Evolutionary conservation across 1,140 invertebrate species (phyloP).

Genomic region (Brachionus manjavacas): DNA sequence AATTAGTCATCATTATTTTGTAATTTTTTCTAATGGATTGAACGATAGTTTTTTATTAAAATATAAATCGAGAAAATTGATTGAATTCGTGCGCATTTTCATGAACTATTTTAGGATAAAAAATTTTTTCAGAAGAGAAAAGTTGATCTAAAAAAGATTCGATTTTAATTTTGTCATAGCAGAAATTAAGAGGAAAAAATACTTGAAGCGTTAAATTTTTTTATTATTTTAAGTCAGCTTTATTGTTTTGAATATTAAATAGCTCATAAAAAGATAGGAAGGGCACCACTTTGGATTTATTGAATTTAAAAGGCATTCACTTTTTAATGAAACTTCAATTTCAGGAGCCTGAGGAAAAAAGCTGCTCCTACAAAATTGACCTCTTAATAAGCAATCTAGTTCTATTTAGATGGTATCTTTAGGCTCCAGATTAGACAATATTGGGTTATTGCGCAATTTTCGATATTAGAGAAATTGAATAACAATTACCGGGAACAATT

Average conservation of each 20-base stretch:
- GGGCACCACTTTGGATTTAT: not conserved
- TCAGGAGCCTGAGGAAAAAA: not conserved
- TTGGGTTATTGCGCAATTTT: not conserved
- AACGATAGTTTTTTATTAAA: not conserved
- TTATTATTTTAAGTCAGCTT: not conserved
- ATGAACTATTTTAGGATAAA: not conserved
- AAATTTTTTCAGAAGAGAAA: not conserved
- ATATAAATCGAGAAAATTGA: not conserved
- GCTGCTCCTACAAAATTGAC: not conserved
- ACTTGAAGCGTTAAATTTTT: constrained; percentile 6
- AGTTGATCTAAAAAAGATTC: not conserved
- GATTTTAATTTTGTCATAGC: not conserved
- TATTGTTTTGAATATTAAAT: not conserved
- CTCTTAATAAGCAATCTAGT: not conserved
- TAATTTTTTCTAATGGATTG: not conserved
- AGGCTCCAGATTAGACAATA: not conserved
- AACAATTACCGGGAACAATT: too few species aligned
- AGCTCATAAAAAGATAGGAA: not conserved
- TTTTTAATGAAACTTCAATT: not conserved
- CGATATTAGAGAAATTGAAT: too few species aligned
- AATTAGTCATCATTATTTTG: not conserved
- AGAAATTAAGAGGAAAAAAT: not conserved
- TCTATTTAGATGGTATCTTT: not conserved
- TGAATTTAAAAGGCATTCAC: not conserved
- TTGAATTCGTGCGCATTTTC: not conserved